phyloP scores from a whole-genome alignment of 2,797 vertebrate genomes.

The Danio tinwini region DNA sequence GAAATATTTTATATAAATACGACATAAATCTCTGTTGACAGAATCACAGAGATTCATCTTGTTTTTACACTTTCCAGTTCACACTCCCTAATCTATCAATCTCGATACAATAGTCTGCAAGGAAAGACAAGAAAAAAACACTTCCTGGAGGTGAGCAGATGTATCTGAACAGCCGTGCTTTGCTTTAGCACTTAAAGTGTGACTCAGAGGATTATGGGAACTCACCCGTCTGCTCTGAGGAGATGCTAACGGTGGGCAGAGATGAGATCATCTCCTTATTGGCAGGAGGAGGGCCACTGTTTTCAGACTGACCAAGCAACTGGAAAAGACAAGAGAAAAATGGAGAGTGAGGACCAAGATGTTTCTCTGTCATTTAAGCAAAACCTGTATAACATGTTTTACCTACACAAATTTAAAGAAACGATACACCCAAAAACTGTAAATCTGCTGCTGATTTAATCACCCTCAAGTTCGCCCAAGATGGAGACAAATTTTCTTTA shows the following conservation, averaged over 20 bases:
- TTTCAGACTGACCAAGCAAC: conserved; percentile 89
- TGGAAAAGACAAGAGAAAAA: conserved; percentile 59
- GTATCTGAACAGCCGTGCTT: conserved; percentile 43
- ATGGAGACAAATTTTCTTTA: too few species aligned
- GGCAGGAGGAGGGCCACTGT: conserved; percentile 86
- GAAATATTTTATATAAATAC: not conserved
- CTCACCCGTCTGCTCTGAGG: conserved; percentile 85
- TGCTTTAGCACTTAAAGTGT: conserved; percentile 40
- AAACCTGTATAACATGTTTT: not conserved
- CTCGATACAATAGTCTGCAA: conserved; percentile 12
- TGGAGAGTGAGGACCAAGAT: not conserved
- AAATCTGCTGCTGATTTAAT: too few species aligned
- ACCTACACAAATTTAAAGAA: not conserved
- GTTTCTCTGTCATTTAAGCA: not conserved
- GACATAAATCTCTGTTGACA: not conserved
- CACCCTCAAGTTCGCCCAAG: too few species aligned
- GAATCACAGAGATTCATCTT: not conserved
- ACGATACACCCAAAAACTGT: not conserved
- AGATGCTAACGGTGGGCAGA: conserved; percentile 88
- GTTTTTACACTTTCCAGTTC: conserved; percentile 16
- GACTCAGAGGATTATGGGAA: conserved; percentile 53
- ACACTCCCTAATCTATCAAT: not conserved
- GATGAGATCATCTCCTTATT: conserved; percentile 89
- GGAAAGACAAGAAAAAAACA: conserved; percentile 45
- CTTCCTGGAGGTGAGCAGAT: conserved; percentile 42